These are phyloP conservation scores for Drosophila equinoxialis DNA, from an alignment of 1,140 invertebrate genomes.

Conservation along the genomic window DNA sequence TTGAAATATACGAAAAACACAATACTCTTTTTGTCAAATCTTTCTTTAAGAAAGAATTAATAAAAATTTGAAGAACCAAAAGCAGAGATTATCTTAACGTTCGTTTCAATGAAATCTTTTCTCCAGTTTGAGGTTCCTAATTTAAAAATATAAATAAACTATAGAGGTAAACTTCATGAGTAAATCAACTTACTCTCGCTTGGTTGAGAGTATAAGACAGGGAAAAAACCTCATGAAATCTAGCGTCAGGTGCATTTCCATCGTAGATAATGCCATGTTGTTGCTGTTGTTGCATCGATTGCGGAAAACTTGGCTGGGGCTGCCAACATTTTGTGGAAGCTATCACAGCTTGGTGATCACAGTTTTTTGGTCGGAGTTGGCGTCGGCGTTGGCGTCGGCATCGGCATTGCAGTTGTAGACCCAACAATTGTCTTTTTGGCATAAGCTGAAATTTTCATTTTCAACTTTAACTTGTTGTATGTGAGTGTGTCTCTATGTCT, in stretches of 20 bases:
- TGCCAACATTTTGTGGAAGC: constrained; percentile 22
- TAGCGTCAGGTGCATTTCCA: constrained; percentile 83
- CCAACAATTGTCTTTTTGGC: constrained; percentile 58
- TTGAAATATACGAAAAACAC: too few species aligned
- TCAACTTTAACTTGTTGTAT: constrained; percentile 43
- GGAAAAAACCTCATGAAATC: constrained; percentile 55
- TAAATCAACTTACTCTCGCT: not conserved
- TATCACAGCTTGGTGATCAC: constrained; percentile 58
- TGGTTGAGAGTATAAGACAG: not conserved
- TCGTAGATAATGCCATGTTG: constrained; percentile 77
- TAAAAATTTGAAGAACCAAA: too few species aligned
- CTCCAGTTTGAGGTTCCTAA: too few species aligned
- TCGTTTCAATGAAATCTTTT: too few species aligned
- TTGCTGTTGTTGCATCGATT: constrained; percentile 69
- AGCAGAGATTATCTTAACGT: too few species aligned
- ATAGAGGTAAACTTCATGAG: too few species aligned
- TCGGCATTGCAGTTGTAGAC: constrained; percentile 24
- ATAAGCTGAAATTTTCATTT: constrained; percentile 49
- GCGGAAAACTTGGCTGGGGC: constrained; percentile 71
- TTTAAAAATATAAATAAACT: too few species aligned
- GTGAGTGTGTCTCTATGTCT: not conserved
- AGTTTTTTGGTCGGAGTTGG: not conserved
- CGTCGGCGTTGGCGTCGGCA: constrained; percentile 8
- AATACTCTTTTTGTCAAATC: too few species aligned
- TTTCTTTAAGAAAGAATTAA: too few species aligned